Conservation (phyloP, 92 coral and sea anemone species). For the Meandrina meandrites region DNA sequence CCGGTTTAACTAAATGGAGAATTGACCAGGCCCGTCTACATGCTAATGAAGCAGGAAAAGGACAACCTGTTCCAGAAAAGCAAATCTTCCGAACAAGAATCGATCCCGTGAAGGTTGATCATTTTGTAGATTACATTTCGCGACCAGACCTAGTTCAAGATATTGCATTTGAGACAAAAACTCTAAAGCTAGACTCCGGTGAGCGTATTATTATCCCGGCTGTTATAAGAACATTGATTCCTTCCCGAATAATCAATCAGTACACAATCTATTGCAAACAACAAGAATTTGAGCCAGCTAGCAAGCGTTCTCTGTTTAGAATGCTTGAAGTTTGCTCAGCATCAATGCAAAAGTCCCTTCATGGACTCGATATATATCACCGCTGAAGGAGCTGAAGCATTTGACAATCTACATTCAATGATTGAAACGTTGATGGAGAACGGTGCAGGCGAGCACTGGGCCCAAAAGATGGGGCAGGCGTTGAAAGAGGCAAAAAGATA, state of each 20-base stretch:
- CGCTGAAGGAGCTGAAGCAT: too few species aligned
- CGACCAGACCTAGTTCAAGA: slow-evolving; percentile 56
- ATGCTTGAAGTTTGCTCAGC: too few species aligned
- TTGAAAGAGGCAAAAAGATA: slow-evolving; percentile 42
- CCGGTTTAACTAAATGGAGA: too few species aligned
- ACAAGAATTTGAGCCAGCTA: too few species aligned
- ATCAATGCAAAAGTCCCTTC: too few species aligned
- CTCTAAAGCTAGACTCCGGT: slow-evolving; percentile 40
- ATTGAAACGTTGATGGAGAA: slow-evolving; percentile 24
- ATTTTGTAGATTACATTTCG: slow-evolving; percentile 46
- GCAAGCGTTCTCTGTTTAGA: too few species aligned
- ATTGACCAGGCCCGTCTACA: slow-evolving; percentile 61
- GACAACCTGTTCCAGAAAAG: slow-evolving; percentile 34
- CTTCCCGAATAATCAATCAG: too few species aligned
- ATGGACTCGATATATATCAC: too few species aligned
- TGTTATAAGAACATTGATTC: slow-evolving; percentile 52
- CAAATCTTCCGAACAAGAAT: slow-evolving; percentile 39
- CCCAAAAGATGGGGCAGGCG: slow-evolving; percentile 5
- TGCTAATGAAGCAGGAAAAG: slow-evolving; percentile 46
- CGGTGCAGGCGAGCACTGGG: slow-evolving; percentile 30
- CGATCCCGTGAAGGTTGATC: slow-evolving; percentile 48
- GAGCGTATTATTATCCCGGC: slow-evolving; percentile 61
- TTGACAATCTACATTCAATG: slow-evolving; percentile 24
- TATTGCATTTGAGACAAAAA: slow-evolving; percentile 56
- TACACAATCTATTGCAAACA: too few species aligned